phyloP scores from a whole-genome alignment of 2,113 vertebrate genomes.

The Ceyx melanurus region DNA sequence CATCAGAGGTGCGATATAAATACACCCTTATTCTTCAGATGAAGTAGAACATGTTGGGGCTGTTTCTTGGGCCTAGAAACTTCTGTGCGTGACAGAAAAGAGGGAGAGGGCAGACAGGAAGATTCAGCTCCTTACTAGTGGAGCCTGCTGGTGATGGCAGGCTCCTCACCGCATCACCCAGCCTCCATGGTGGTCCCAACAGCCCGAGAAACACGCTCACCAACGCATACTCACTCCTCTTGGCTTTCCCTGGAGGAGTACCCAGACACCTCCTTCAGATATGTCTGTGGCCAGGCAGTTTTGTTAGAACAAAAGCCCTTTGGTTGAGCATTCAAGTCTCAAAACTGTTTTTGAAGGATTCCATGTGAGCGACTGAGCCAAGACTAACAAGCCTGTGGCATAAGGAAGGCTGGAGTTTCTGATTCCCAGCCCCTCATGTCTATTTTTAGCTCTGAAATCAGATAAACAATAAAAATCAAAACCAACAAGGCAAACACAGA shows the following conservation, averaged over 20 bases:
- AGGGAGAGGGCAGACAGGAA: not conserved
- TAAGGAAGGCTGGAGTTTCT: slow-evolving; percentile 22
- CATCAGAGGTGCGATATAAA: too few relatives aligned
- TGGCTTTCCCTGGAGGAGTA: not conserved
- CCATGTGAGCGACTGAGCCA: not conserved
- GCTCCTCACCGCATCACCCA: not conserved
- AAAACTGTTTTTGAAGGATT: not conserved
- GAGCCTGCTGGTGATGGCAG: rapidly evolving
- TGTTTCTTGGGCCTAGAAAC: not conserved
- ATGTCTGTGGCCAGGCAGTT: too few relatives aligned
- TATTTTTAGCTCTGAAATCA: slow-evolving; percentile 44
- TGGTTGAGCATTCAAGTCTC: not conserved
- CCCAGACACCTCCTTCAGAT: not conserved
- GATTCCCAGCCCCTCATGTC: not conserved
- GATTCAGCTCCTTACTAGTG: not conserved
- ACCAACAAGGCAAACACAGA: not conserved
- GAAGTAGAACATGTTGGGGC: not conserved
- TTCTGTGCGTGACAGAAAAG: not conserved
- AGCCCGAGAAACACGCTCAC: not conserved
- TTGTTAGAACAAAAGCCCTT: not conserved
- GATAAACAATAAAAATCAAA: slow-evolving; percentile 29
- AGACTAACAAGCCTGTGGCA: slow-evolving; percentile 16
- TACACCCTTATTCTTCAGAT: not conserved
- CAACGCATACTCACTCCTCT: not conserved
- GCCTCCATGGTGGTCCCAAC: rapidly evolving